phyloP scores from a whole-genome alignment of 1,140 invertebrate species.

The Heliconius nattereri region DNA sequence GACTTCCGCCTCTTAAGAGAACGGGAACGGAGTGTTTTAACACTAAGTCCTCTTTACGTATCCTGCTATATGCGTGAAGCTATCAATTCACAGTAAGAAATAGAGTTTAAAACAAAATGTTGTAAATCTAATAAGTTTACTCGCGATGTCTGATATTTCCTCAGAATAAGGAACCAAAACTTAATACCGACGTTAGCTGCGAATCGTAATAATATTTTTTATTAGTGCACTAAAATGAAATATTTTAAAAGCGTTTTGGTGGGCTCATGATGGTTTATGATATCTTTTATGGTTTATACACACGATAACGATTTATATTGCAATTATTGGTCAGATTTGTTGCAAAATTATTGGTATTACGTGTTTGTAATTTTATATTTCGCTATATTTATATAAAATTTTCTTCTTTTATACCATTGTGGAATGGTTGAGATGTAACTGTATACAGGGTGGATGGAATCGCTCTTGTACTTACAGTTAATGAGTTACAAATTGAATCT shows the following conservation, averaged over 20 bases:
- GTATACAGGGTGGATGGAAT: too few relatives aligned
- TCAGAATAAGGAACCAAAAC: conserved; percentile 1
- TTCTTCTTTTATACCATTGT: not conserved
- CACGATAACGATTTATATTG: conserved; percentile 36
- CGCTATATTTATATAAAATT: not conserved
- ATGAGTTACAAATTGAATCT: too few relatives aligned
- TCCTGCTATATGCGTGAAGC: not conserved
- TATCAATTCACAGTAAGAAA: too few relatives aligned
- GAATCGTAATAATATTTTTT: conserved; percentile 40
- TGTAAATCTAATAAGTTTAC: not conserved
- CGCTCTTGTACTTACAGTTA: too few relatives aligned
- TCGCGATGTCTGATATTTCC: not conserved
- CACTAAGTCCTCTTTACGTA: not conserved
- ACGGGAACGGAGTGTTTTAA: not conserved
- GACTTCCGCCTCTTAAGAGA: not conserved
- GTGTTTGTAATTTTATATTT: not conserved
- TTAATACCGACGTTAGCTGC: conserved; percentile 34
- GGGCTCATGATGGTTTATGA: conserved; percentile 37
- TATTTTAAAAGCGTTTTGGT: conserved; percentile 46
- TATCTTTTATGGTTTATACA: conserved; percentile 46
- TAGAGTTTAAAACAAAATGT: not conserved
- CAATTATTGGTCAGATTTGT: conserved; percentile 17
- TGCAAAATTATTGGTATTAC: not conserved
- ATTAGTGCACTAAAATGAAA: conserved; percentile 43
- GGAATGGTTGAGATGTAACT: not conserved